Evolutionary conservation across 2,113 vertebrate species (phyloP), one percentile per base, ranked within the genome.

Genomic region (Hipposideros armiger): DNA sequence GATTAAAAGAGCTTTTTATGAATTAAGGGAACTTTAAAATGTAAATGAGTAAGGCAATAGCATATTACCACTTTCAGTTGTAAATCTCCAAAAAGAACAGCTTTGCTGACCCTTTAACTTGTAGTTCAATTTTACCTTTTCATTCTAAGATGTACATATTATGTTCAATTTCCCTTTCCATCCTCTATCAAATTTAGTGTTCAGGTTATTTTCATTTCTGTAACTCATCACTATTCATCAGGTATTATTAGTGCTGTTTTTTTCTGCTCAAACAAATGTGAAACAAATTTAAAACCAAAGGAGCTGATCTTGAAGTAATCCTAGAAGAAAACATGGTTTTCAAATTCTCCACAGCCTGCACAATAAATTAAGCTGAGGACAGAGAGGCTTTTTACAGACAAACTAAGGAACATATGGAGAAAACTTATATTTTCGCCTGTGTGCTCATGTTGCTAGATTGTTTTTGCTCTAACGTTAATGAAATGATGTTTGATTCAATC

Each of bases 241-340:
- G 92, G 77, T 94, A 96, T 90, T 97, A 97, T 96, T 95, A 97
- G 76, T 85, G 32, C 89, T 96, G 97, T 95, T 97, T 97, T 96
- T 98, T 97, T 82, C 83, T 58, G 83, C 86, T 88, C n/a, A 91
- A 96, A 96, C 67, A 95, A 97, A 97, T 67, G 17, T 96, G 94
- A 97, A 97, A 98, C 90, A 97, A 97, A 98, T 97, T 98, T 97
- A 97, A 96, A 97, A 96, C 93, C 93, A 97, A 97, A 97, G 96
- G 62, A 97, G 4, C 60, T 97, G 87, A 74, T 97, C 81, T 96
- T 97, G 90, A 97, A 97, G 96, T 96, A 95, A 95, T 78, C 96
- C 82, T 87, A 97, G 96, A 92, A 98, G 95, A 98, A 97, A 97
- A 97, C 42, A 10, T 97, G 94, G 96, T 94, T 98, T 97, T 97